phyloP scores from a whole-genome alignment of 2,888 invertebrate species.

The Torymus texanus region DNA sequence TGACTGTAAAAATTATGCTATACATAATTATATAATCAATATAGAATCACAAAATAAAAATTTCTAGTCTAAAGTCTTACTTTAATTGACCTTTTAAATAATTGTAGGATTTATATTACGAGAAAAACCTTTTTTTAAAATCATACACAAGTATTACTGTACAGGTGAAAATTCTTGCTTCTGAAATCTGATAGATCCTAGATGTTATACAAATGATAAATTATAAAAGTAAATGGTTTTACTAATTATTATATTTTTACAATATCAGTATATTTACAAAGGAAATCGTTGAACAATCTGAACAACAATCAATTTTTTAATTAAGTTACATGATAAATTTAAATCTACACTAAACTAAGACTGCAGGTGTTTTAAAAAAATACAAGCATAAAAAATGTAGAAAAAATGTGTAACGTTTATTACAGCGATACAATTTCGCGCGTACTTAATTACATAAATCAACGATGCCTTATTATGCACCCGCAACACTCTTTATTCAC shows the following conservation, averaged over 20 bases:
- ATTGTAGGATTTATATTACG: too few relatives aligned
- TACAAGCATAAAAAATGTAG: slow-evolving; percentile 51
- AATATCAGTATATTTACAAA: slow-evolving; percentile 45
- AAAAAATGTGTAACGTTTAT: slow-evolving; percentile 52
- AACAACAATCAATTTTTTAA: slow-evolving; percentile 8
- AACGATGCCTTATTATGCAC: slow-evolving; percentile 23
- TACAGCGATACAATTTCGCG: slow-evolving; percentile 27
- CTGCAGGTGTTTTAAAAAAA: slow-evolving; percentile 42
- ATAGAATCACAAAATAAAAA: slow-evolving; percentile 50
- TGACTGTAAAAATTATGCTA: slow-evolving; percentile 45
- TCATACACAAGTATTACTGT: too few relatives aligned
- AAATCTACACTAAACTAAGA: slow-evolving; percentile 17
- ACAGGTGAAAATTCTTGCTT: too few relatives aligned
- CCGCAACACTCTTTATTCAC: not conserved
- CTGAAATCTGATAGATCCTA: too few relatives aligned
- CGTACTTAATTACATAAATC: slow-evolving; percentile 29
- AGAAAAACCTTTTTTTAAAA: too few relatives aligned
- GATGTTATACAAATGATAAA: too few relatives aligned
- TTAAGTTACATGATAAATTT: slow-evolving; percentile 9
- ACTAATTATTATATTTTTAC: slow-evolving; percentile 33
- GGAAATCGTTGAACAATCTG: slow-evolving; percentile 7
- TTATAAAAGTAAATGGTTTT: not conserved
- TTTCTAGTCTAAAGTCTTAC: slow-evolving; percentile 45
- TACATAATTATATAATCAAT: slow-evolving; percentile 13
- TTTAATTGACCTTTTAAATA: slow-evolving; percentile 3